Evolutionary conservation across 1,140 invertebrate genomes (phyloP).

Genomic region (Drosophila yakuba): DNA sequence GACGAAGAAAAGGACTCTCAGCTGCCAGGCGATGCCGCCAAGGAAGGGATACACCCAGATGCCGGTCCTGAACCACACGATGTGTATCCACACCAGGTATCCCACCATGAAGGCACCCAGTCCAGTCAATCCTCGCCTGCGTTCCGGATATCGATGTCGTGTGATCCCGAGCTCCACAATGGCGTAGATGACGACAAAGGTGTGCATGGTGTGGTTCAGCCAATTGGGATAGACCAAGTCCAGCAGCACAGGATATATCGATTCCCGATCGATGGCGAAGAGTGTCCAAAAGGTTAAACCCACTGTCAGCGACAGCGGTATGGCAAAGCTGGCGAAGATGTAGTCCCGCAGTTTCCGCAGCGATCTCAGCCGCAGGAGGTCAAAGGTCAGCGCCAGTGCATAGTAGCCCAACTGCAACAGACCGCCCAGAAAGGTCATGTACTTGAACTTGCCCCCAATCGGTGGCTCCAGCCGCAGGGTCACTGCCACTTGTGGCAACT

Average conservation of each 20-base stretch:
- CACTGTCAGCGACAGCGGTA: constrained; percentile 92
- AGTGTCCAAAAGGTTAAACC: constrained; percentile 94
- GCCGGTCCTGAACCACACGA: constrained; percentile 89
- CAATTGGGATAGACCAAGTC: constrained; percentile 91
- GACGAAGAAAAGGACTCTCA: constrained; percentile 82
- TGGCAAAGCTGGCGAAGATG: constrained; percentile 89
- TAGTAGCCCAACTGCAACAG: constrained; percentile 91
- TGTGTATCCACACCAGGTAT: constrained; percentile 90
- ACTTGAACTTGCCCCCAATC: constrained; percentile 92
- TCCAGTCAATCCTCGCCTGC: constrained; percentile 86
- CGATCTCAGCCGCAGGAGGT: constrained; percentile 87
- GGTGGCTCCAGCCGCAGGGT: constrained; percentile 79
- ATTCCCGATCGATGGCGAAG: constrained; percentile 91
- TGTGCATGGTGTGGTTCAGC: constrained; percentile 95
- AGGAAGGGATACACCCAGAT: constrained; percentile 95
- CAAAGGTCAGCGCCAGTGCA: constrained; percentile 88
- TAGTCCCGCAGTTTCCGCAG: constrained; percentile 89
- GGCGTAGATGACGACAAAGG: constrained; percentile 89
- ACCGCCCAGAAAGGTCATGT: constrained; percentile 92
- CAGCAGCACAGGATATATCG: constrained; percentile 90
- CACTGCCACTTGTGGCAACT: constrained; percentile 87
- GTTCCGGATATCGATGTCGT: constrained; percentile 88
- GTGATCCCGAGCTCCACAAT: constrained; percentile 88
- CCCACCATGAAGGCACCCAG: constrained; percentile 87
- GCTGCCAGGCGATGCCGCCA: constrained; percentile 87